Conservation (phyloP, 2,113 vertebrate genomes). For the Psephotus haematonotus region DNA sequence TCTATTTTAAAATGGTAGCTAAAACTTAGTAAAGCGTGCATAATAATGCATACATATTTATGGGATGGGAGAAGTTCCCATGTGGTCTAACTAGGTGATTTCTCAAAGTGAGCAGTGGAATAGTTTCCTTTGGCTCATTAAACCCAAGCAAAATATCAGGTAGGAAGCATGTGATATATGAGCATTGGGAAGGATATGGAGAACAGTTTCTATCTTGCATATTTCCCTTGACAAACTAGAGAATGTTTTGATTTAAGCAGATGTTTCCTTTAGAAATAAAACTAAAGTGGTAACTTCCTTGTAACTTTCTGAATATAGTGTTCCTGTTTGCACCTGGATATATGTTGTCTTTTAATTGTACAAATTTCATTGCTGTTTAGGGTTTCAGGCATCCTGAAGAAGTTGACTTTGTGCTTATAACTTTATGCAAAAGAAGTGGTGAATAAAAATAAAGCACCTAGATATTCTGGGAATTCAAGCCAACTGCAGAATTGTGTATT, state of each 20-base stretch:
- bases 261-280: not conserved
- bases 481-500: not conserved
- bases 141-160: not conserved
- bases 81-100: not conserved
- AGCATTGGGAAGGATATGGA: not conserved
- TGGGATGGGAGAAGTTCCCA: not conserved
- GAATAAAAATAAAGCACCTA: not conserved
- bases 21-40: not conserved
- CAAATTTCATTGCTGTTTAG: not conserved
- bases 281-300: not conserved
- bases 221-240: not conserved
- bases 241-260: not conserved
- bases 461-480: not conserved
- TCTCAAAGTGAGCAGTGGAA: not conserved
- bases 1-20: not conserved
- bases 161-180: not conserved
- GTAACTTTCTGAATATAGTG: not conserved
- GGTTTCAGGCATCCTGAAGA: not conserved
- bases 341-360: not conserved
- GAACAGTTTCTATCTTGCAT: not conserved
- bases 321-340: not conserved
- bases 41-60: not conserved
- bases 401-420: not conserved
- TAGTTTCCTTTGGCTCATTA: not conserved
- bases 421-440: conserved; percentile 1